Conservation (phyloP, 2,888 invertebrate species). For the Druceiella hillmani region DNA sequence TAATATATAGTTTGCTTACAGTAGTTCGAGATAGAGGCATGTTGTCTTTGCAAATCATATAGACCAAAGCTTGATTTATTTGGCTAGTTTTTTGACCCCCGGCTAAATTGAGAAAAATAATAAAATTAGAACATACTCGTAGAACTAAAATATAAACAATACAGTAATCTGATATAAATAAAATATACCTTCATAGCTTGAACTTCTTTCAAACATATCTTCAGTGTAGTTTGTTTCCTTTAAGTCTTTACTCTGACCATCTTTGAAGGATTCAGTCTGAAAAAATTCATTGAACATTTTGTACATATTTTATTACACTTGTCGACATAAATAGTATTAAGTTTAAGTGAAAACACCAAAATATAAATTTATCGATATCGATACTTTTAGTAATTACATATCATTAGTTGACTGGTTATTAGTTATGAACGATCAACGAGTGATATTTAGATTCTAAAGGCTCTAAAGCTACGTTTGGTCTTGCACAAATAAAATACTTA, state of each 20-base stretch:
- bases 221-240: constrained; percentile 12
- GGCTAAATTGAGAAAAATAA: constrained; percentile 7
- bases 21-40: constrained; percentile 17
- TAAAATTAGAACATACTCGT: constrained; percentile 8
- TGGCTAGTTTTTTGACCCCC: constrained; percentile 10
- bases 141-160: constrained; percentile 10
- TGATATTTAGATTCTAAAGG: constrained; percentile 8
- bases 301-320: constrained; percentile 9
- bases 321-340: constrained; percentile 8
- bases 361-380: too few relatives aligned
- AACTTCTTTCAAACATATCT: constrained; percentile 9
- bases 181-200: constrained; percentile 13
- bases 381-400: too few relatives aligned
- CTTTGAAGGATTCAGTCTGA: not conserved
- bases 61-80: constrained; percentile 15
- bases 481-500: constrained; percentile 15
- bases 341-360: constrained; percentile 10
- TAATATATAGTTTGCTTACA: constrained; percentile 12
- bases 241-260: constrained; percentile 10
- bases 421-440: constrained; percentile 8
- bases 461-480: too few relatives aligned
- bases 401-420: too few relatives aligned
- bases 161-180: too few relatives aligned
- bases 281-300: too few relatives aligned
- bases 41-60: constrained; percentile 18